Conservation (phyloP, 2,888 invertebrate species). For the Lacanobia wlatinum region DNA sequence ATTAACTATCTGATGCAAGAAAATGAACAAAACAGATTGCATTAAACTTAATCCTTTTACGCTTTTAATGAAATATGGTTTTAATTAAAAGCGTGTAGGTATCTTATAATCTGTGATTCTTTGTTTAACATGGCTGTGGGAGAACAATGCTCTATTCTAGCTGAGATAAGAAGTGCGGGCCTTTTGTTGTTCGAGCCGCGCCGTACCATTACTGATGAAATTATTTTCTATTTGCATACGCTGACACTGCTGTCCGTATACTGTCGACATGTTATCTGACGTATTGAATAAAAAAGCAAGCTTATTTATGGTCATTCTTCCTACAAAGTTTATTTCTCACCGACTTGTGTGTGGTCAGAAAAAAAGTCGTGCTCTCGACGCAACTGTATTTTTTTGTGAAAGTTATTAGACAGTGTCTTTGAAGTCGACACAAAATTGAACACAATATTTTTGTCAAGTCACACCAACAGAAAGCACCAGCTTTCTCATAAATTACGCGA, state of each 20-base stretch:
- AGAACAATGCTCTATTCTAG: conserved; percentile 60
- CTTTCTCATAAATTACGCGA: conserved; percentile 6
- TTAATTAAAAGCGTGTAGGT: conserved; percentile 27
- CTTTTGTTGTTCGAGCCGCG: conserved; percentile 52
- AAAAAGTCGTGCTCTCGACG: neutral
- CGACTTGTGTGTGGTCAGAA: neutral
- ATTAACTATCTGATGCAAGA: neutral
- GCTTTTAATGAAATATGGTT: neutral
- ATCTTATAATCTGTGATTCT: conserved; percentile 34
- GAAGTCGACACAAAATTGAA: too few species aligned
- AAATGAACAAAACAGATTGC: neutral
- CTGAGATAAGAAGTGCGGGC: conserved; percentile 48
- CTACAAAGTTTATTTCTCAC: neutral
- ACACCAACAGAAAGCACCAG: neutral
- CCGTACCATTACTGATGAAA: conserved; percentile 17
- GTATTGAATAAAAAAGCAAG: neutral
- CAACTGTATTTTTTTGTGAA: neutral
- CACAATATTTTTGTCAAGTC: neutral
- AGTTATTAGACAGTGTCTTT: neutral
- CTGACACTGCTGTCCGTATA: conserved; percentile 7
- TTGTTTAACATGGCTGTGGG: conserved; percentile 29
- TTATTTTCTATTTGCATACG: conserved; percentile 36
- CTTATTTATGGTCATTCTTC: neutral
- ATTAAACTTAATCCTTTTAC: neutral
- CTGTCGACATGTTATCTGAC: conserved; percentile 2